Evolutionary conservation across 2,113 vertebrate genomes (phyloP).

Genomic region (Platycercus adscitus): DNA sequence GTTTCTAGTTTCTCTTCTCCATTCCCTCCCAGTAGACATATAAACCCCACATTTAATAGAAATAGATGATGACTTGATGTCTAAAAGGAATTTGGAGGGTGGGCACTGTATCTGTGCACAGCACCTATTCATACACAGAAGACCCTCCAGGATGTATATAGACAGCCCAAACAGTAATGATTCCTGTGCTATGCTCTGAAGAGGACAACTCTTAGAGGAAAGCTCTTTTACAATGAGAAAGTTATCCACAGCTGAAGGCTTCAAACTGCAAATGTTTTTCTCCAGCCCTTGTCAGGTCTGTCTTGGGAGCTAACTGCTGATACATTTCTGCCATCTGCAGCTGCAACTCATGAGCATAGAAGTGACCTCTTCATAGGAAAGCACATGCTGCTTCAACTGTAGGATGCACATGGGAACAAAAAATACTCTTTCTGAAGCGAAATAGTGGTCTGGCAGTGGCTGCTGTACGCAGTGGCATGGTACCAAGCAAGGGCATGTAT

Average conservation of each 20-base stretch:
- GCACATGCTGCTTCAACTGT: background rate
- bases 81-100: background rate
- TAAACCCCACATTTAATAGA: background rate
- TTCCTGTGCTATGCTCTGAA: background rate
- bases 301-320: background rate
- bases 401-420: background rate
- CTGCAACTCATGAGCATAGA: background rate
- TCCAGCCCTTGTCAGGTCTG: background rate
- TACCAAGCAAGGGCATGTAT: background rate
- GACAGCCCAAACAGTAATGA: fast-evolving
- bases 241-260: background rate
- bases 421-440: background rate
- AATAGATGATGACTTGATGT: background rate
- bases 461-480: background rate
- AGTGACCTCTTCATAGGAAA: background rate
- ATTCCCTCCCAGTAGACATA: background rate
- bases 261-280: background rate
- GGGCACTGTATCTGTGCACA: background rate
- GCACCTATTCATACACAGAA: background rate
- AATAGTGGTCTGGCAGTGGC: background rate
- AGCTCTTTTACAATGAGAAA: background rate
- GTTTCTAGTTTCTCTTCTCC: background rate
- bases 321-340: background rate
- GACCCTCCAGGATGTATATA: background rate
- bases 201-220: background rate